Evolutionary conservation across 1,140 invertebrate species (phyloP), one percentile per base, ranked within the genome.

Genomic region (Mizuhopecten yessoensis): DNA sequence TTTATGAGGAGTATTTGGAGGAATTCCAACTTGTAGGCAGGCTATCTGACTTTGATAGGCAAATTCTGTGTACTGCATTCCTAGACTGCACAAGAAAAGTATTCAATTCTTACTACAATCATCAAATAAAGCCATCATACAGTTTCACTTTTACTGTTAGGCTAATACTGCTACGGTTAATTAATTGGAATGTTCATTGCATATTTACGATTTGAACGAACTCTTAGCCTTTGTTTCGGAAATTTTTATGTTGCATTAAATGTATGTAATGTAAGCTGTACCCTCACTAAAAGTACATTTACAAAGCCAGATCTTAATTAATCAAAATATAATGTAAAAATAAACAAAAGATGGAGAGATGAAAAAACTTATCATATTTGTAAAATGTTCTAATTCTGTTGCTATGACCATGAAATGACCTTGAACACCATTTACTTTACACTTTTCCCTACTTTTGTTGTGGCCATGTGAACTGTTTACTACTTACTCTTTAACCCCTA

Each of bases 71-170:
- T 75, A 75, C 57, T 29, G 23, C 57, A 75, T 75, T 75, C 57
- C 57, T 5, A 29, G 1, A 23, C 29, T 11, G 29, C n/a, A 29
- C 57, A 75, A 75, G 23, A 75, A 75, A 75, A 29, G 57, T 75
- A n/a, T 75, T 75, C 57, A 29, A 75, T 75, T 75, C 57, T n/a
- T 75, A 75, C 57, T 75, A 29, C 57, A 29, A 75, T 75, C 57
- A 5, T n/a, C 1, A 10, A 29, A 75, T n/a, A 23, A 29, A 7
- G 57, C 57, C 57, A 75, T 29, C 57, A 75, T n/a, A 75, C 57
- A 75, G n/a, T 29, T 75, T 75, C 57, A 75, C 57, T 75, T 75
- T 75, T 75, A n/a, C 17, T 75, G 57, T n/a, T 2, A 75, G 57
- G 57, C 11, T 23, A 29, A 75, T 75, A 75, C 29, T 29, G 23